Evolutionary conservation across 2,888 invertebrate species (phyloP).

Genomic region (Heliconius charithonia): DNA sequence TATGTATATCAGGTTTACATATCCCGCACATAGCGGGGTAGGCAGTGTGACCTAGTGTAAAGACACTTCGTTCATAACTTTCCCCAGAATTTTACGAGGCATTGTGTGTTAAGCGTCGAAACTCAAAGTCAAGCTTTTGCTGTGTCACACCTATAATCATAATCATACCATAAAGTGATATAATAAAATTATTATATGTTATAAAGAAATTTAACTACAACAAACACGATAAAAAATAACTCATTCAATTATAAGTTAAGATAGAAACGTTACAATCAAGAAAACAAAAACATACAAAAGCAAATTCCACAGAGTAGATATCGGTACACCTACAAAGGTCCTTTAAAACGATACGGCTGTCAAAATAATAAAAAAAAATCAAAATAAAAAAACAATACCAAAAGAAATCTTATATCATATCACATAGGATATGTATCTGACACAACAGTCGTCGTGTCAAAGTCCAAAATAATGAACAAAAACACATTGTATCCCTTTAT

Average conservation of each 20-base stretch:
- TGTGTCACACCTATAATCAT: no score
- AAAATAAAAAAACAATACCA: conserved; percentile 24
- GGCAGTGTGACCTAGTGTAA: no score
- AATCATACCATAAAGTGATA: no score
- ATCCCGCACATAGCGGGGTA: no score
- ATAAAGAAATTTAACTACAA: no score
- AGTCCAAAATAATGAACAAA: conserved; percentile 31
- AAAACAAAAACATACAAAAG: background rate
- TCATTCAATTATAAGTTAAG: background rate
- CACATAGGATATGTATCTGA: conserved; percentile 20
- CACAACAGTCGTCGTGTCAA: conserved; percentile 35
- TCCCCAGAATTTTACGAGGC: no score
- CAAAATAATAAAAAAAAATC: conserved; percentile 30
- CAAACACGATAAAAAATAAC: no score
- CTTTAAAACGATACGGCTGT: conserved; percentile 21
- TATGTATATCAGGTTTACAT: no score
- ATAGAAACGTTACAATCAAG: background rate
- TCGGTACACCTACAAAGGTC: background rate
- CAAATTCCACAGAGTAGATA: background rate
- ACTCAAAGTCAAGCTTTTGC: no score
- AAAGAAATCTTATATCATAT: background rate
- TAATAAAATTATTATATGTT: no score
- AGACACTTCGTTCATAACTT: no score
- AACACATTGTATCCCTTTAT: conserved; percentile 33
- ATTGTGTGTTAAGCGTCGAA: no score